Evolutionary conservation across 2,797 vertebrate species (phyloP), one percentile per base, ranked within the genome.

Genomic region (Propithecus perrieri): DNA sequence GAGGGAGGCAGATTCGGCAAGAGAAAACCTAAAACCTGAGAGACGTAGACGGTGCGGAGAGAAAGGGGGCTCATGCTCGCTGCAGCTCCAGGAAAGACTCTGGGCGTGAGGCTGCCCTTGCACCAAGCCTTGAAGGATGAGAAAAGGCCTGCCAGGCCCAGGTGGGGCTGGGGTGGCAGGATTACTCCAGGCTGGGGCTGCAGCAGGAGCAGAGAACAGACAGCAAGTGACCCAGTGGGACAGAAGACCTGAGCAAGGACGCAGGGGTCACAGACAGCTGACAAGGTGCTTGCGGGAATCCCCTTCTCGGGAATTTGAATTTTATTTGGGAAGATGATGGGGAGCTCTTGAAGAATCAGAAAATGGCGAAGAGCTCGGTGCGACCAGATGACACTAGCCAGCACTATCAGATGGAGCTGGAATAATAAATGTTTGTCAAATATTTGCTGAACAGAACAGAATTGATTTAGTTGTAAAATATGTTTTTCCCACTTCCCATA

Each of bases 161-260:
- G 35, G 67, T 12, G 38, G 15, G 33, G 35, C 28, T 33, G 14
- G 20, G 13, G n/a, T 4, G 69, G 38, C 26, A 11, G 22, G 55
- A 41, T 30, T 5, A 12, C 2, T 38, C 17, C 35, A 20, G 22
- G 61, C 61, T 7, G 1, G 6, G 7, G 53, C 15, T 7, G 17
- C 69, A 15, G 17, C 79, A 50, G 24, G 35, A 30, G 18, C 41
- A 1, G 18, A 22, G 24, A 53, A n/a, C 24, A 11, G n/a, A 48
- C 15, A 17, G 38, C 28, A 2, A 14, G 22, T 0, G 14, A 13
- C 53, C 50, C 41, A 4, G 46, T 1, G 24, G n/a, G 33, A 38
- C 33, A 0, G 1, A 50, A 67, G 69, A 57, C 5, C 3, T 0
- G 17, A 33, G 13, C 24, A 9, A 15, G 28, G 48, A 55, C 1